Evolutionary conservation across 2,888 invertebrate species (phyloP).

Genomic region (Spatulosminthurus flaviceps): DNA sequence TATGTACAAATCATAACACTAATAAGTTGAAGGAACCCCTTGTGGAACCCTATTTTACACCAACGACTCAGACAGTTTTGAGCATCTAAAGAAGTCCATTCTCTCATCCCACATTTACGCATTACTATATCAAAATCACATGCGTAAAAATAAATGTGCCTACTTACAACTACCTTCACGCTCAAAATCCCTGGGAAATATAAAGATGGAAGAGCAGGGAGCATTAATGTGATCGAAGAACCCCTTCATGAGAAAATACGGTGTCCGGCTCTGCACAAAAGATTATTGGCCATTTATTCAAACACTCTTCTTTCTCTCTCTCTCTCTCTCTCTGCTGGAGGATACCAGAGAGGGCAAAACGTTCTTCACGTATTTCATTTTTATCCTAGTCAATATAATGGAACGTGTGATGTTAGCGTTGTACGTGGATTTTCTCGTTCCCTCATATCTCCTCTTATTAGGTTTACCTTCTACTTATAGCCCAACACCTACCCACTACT

Average conservation of each 20-base stretch:
- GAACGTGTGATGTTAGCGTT: constrained; percentile 19
- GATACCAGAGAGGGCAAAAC: constrained; percentile 11
- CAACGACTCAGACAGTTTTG: background rate
- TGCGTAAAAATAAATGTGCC: constrained; percentile 38
- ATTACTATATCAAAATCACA: constrained; percentile 37
- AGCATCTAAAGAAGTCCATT: background rate
- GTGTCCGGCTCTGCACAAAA: constrained; percentile 42
- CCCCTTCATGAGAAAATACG: constrained; percentile 45
- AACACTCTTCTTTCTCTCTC: constrained; percentile 25
- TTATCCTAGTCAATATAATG: constrained; percentile 40
- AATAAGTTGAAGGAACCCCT: constrained; percentile 4
- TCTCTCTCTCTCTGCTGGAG: background rate
- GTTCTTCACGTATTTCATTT: constrained; percentile 35
- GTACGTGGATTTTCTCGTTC: constrained; percentile 1
- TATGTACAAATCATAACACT: constrained; percentile 28
- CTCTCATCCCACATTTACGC: background rate
- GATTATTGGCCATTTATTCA: constrained; percentile 48
- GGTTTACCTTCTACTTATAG: too few relatives aligned
- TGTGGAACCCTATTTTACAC: constrained; percentile 9
- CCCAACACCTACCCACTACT: too few relatives aligned
- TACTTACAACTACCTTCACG: constrained; percentile 9
- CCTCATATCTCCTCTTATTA: too few relatives aligned
- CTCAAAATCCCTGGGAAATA: constrained; percentile 10
- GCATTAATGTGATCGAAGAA: constrained; percentile 28
- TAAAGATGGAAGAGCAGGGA: constrained; percentile 2